phyloP scores from a whole-genome alignment of 2,797 vertebrate species.

The Platyrinchus mystaceus region DNA sequence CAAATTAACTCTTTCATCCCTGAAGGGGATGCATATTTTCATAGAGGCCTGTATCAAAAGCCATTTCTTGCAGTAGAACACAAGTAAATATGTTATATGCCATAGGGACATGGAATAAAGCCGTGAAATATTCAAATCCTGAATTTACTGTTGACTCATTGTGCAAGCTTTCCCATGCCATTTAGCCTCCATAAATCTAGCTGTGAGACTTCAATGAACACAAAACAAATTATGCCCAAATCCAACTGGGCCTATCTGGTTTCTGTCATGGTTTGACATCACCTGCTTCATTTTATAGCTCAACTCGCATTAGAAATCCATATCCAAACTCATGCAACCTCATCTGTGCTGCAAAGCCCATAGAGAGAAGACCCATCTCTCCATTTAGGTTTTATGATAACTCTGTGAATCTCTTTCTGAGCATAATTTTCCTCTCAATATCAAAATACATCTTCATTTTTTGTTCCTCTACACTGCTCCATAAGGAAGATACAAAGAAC shows the following conservation, averaged over 20 bases:
- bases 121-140: constrained; percentile 54
- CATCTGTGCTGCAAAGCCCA: background rate
- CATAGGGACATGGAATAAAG: background rate
- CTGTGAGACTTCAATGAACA: constrained; percentile 44
- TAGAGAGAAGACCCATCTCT: background rate
- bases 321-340: constrained; percentile 16
- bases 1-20: background rate
- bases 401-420: background rate
- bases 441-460: background rate
- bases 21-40: background rate
- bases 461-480: background rate
- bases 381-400: background rate
- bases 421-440: background rate
- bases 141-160: constrained; percentile 43
- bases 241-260: constrained; percentile 64
- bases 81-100: background rate
- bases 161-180: constrained; percentile 57
- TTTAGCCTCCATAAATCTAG: constrained; percentile 62
- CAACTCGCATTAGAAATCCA: constrained; percentile 20
- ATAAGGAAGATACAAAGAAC: background rate
- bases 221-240: constrained; percentile 57
- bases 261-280: constrained; percentile 69
- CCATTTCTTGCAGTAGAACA: background rate
- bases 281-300: constrained; percentile 60
- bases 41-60: background rate